Evolutionary conservation across 2,113 vertebrate species (phyloP).

Genomic region (Mormyrus lacerda): DNA sequence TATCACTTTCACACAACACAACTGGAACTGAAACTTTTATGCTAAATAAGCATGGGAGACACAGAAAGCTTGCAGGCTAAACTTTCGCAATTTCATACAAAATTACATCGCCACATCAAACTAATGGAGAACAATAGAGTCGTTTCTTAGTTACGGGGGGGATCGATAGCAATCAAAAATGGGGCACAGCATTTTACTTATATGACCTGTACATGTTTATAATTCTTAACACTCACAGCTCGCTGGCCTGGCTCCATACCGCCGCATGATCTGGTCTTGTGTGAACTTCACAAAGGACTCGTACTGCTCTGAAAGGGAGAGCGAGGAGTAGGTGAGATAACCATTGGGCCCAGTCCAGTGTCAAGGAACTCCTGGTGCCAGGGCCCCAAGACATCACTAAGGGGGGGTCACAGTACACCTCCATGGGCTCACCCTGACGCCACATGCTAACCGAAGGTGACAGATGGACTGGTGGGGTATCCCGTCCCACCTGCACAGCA

Average conservation of each 20-base stretch:
- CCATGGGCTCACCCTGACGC: not conserved
- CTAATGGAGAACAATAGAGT: not conserved
- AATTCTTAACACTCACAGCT: slow-evolving; percentile 66
- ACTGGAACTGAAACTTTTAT: not conserved
- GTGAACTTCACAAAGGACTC: slow-evolving; percentile 95
- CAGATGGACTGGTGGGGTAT: not conserved
- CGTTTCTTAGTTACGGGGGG: not conserved
- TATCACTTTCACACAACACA: not conserved
- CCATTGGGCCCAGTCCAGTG: not conserved
- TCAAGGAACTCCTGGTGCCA: not conserved
- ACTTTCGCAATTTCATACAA: not conserved
- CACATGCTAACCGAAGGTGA: not conserved
- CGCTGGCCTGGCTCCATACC: slow-evolving; percentile 79
- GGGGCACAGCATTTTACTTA: not conserved
- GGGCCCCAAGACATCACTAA: not conserved
- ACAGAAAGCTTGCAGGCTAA: not conserved
- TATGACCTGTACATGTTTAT: not conserved
- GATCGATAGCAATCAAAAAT: not conserved
- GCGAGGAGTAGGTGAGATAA: slow-evolving; percentile 4
- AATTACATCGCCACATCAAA: not conserved
- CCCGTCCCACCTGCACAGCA: not conserved
- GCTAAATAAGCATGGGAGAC: not conserved
- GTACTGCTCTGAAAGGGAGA: slow-evolving; percentile 73
- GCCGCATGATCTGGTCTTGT: slow-evolving; percentile 90
- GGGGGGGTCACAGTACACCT: not conserved